Conservation (phyloP, 2,113 vertebrate genomes). For the Muntiacus reevesi region DNA sequence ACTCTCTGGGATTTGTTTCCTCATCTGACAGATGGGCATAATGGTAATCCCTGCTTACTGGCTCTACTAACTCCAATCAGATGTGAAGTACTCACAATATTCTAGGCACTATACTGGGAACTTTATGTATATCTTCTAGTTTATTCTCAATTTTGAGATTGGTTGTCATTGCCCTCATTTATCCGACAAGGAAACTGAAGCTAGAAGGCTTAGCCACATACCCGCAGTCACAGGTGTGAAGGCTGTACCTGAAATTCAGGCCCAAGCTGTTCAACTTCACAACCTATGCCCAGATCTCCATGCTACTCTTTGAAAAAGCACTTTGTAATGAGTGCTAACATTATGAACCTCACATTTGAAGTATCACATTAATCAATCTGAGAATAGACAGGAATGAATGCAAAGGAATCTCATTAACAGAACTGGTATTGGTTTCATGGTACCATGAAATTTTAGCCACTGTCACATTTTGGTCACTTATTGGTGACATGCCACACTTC, state of each 20-base stretch:
- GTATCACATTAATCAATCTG: neutral
- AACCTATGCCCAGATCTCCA: neutral
- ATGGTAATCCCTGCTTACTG: neutral
- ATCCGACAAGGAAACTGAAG: neutral
- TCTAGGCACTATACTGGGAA: neutral
- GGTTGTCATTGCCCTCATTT: neutral
- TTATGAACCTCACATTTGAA: neutral
- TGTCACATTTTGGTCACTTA: neutral
- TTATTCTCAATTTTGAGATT: neutral
- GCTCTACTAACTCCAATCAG: neutral
- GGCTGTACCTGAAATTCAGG: neutral
- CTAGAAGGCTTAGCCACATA: neutral
- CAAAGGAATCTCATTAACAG: neutral
- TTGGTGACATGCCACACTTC: neutral
- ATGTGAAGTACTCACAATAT: neutral
- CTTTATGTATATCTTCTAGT: neutral
- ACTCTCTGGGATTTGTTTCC: neutral
- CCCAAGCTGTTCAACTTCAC: neutral
- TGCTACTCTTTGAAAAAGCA: neutral
- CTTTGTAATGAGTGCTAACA: neutral
- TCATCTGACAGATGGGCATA: neutral
- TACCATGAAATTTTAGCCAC: neutral
- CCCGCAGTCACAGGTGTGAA: neutral
- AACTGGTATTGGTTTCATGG: neutral
- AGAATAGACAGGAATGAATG: neutral